Evolutionary conservation across 1,140 invertebrate species (phyloP).

Genomic region (Eriocheir sinensis): DNA sequence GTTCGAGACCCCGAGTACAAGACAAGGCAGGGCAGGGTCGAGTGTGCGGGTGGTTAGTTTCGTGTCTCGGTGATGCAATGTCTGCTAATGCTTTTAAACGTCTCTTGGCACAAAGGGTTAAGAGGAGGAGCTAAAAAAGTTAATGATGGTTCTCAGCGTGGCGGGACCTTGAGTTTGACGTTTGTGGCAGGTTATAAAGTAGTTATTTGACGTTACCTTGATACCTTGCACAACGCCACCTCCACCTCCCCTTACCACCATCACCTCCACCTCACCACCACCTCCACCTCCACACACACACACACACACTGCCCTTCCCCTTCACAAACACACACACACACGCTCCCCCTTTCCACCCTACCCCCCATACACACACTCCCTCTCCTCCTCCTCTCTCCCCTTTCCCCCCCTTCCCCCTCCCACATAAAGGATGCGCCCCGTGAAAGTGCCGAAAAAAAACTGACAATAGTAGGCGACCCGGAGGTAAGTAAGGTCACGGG

Average conservation of each 20-base stretch:
- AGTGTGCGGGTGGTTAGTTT: too few species aligned
- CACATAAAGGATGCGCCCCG: background rate
- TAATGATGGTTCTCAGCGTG: too few species aligned
- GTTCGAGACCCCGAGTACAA: too few species aligned
- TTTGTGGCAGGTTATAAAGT: too few species aligned
- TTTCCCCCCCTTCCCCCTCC: too few species aligned
- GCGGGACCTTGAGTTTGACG: too few species aligned
- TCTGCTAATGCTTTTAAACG: too few species aligned
- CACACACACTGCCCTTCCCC: conserved; percentile 8
- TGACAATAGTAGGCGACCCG: background rate
- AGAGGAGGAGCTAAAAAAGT: too few species aligned
- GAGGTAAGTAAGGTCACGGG: background rate
- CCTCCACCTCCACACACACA: conserved; percentile 1
- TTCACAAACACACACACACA: conserved; percentile 44
- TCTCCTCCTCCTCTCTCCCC: background rate
- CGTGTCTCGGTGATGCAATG: too few species aligned
- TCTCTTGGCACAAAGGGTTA: too few species aligned
- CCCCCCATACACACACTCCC: conserved; percentile 33
- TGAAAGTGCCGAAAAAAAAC: background rate
- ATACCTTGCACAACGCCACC: background rate
- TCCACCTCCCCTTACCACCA: background rate
- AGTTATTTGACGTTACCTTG: too few species aligned
- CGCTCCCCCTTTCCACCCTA: background rate
- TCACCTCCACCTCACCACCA: background rate
- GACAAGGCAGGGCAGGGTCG: too few species aligned